Base-by-base conservation (phyloP, 1,140 invertebrate species). In the Pseudomyrmex pallidus region DNA sequence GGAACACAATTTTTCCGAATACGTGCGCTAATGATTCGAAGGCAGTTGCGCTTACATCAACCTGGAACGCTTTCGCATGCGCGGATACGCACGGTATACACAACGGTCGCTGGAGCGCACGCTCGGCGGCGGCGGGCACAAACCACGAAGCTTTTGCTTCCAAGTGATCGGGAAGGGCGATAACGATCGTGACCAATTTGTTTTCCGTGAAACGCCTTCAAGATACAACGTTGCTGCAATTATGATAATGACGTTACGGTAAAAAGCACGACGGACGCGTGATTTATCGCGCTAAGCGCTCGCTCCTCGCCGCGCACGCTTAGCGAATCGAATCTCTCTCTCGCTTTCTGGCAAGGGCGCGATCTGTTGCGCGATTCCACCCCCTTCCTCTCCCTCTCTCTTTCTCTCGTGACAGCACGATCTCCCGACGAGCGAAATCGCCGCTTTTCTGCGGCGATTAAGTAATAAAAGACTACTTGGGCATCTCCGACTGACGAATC, bases 101-200 rank as follows among this genome's bases (percentile, higher is more conserved):
- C 50, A 8, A 0, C 12, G 50, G 50, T 13, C 2, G 57, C 48
- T 35, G 12, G 20, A 22, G 80, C 56, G 12, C 35, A 52, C 56
- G 25, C 25, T 25, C 25, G 17, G 56, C 52, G 17, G 56, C 52
- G 44, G 13, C 63, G 68, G n/a, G 10, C 74, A 48, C 48, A 67
- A 20, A 54, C 70, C 66, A 66, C 73, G 82, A 74, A 77, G 74
- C 25, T 61, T 57, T 35, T 59, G 74, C 59, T 89, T 77, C 63
- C 62, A 57, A 80, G 77, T 70, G 87, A 89, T 89, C 87, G 84
- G 56, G 84, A 76, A 86, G 78, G 57, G 70, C 63, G 87, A 89
- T 89, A 89, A 89, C 77, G 87, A 88, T 89, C 87, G 74, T 82
- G 84, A 83, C 84, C 87, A 89, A 89, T 89, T 89, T 89, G 87